These are phyloP conservation scores for Esox niger DNA, from an alignment of 2,113 vertebrate species.

Conservation along the genomic window DNA sequence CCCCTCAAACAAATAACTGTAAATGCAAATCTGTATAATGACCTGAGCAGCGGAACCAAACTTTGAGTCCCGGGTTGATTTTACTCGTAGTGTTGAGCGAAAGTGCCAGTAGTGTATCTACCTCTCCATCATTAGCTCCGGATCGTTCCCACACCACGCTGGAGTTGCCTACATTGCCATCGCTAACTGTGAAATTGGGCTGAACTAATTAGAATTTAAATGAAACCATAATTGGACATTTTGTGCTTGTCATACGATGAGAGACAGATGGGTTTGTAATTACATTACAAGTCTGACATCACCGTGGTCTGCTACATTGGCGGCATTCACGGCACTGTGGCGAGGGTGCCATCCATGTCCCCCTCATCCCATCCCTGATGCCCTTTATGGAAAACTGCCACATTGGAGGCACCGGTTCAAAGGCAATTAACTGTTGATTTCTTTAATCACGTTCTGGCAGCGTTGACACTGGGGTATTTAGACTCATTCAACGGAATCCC, in stretches of 20 bases:
- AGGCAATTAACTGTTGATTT: constrained; percentile 67
- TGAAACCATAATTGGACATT: constrained; percentile 99
- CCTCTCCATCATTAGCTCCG: constrained; percentile 47
- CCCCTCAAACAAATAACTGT: background rate
- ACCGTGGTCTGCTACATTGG: constrained; percentile 66
- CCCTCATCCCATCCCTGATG: constrained; percentile 71
- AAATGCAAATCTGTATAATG: background rate
- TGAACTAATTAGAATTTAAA: constrained; percentile 99
- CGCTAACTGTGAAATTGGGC: constrained; percentile 83
- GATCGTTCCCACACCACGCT: constrained; percentile 68
- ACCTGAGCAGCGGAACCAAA: background rate
- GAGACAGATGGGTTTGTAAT: constrained; percentile 99
- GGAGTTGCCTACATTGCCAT: constrained; percentile 52
- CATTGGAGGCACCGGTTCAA: constrained; percentile 57
- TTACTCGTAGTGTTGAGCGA: constrained; percentile 8
- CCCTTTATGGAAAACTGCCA: constrained; percentile 84
- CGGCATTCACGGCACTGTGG: too few species aligned
- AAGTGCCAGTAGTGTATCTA: constrained; percentile 38
- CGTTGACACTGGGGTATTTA: constrained; percentile 26
- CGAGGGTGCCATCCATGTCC: too few species aligned
- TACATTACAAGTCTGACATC: constrained; percentile 98
- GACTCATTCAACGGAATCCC: constrained; percentile 55
- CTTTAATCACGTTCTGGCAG: constrained; percentile 58
- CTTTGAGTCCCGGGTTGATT: background rate
- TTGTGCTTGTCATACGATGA: constrained; percentile 97